Base-by-base conservation (phyloP, 92 coral and sea anemone species). In the Palythoa grandis region DNA sequence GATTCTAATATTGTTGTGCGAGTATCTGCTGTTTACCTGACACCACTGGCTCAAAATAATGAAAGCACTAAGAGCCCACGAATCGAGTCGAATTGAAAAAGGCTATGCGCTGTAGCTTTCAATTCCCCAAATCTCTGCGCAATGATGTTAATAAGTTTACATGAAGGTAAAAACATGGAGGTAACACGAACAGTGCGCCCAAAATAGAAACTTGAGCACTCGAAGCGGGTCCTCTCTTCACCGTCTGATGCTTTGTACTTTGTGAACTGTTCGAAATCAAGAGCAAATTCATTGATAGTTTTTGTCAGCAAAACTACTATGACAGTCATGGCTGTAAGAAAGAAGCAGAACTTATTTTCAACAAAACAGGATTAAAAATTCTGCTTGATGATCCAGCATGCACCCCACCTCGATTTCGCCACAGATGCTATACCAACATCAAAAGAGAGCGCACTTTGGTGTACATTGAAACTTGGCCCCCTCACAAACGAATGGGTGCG, bases 401-500 rank as follows among this genome's bases (percentile, higher is more conserved):
- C 11, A 43, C 58, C 79, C 79, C 79, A 12, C 58, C 63, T 22
- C 63, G 79, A 20, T 74, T 74, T 74, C 48, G 66, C 39, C 80
- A 53, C 66, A 76, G 47, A 53, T 52, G 66, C 29, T 76, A 76
- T 8, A 74, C 79, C n/a, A 74, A 50, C 61, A n/a, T 76, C 6
- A 76, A 76, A 76, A 53, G 80, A 52, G 16, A 53, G 29, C 39
- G 54, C 14, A 48, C 15, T 4, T 25, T 15, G 7, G 22, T 76
- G 9, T 48, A 15, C 63, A 75, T 43, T 53, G 60, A n/a, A 37
- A 76, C 19, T 56, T 76, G 47, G 80, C 22, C 80, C 7, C 24
- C 80, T 15, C 80, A 76, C n/a, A 76, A 76, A 76, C 58, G 79
- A 0, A 24, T 66, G 15, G 80, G 80, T 40, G 16, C 80, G 11